These are phyloP conservation scores for Seriola dumerili DNA, from an alignment of 2,113 vertebrate genomes.

Conservation along the genomic window DNA sequence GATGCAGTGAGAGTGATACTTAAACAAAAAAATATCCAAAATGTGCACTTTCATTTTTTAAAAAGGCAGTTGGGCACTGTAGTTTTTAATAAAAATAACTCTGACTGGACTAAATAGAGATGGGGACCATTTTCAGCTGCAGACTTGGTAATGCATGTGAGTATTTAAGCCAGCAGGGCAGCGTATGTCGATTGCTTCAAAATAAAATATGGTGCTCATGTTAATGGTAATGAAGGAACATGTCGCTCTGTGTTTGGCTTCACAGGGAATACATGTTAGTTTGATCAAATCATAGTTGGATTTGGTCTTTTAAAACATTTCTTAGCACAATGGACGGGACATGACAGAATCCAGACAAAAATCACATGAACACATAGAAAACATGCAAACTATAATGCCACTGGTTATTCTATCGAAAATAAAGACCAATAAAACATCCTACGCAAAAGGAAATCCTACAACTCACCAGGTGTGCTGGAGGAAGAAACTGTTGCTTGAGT, in stretches of 20 bases:
- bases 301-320: neutral
- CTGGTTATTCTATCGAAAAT: neutral
- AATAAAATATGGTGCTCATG: neutral
- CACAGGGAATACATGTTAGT: neutral
- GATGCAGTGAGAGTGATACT: no score
- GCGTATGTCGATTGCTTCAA: neutral
- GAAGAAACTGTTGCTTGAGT: slow-evolving; percentile 58
- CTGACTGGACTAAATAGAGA: neutral
- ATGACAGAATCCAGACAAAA: neutral
- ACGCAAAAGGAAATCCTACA: neutral
- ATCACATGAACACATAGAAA: neutral
- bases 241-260: neutral
- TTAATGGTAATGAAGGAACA: neutral
- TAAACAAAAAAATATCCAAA: no score
- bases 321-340: neutral
- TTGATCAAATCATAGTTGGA: neutral
- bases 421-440: slow-evolving; percentile 10
- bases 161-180: neutral
- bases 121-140: neutral
- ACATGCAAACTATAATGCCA: neutral
- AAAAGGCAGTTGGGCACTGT: no score
- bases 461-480: slow-evolving; percentile 75
- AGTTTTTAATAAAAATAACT: neutral
- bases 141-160: neutral
- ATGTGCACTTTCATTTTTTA: no score